Evolutionary conservation across 1,140 invertebrate genomes (phyloP).

Genomic region (Augochlora pura): DNA sequence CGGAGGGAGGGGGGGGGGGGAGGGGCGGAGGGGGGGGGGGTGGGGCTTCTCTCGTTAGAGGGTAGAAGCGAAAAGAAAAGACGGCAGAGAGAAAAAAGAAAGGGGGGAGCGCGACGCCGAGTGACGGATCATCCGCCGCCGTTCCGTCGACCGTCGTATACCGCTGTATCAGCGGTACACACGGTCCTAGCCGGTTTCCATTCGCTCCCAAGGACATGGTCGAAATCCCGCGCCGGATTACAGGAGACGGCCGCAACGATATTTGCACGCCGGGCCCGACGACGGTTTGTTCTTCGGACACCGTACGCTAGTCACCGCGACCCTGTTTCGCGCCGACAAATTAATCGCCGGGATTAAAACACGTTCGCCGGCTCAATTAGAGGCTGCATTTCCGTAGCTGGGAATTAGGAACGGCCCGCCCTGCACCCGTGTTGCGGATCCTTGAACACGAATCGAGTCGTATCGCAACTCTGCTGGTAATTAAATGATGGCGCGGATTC

Average conservation of each 20-base stretch:
- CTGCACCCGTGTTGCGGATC: not conserved
- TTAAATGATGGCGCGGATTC: not conserved
- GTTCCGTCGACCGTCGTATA: not conserved
- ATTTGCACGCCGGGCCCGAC: constrained; percentile 6
- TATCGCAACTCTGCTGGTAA: not conserved
- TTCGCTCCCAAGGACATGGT: constrained; percentile 12
- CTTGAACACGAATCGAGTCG: not conserved
- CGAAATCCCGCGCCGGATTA: constrained; percentile 12
- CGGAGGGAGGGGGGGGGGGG: too few species aligned
- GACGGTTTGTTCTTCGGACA: constrained; percentile 23
- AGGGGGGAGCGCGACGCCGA: too few species aligned
- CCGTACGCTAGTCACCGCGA: not conserved
- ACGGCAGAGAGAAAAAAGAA: too few species aligned
- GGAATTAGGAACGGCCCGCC: not conserved
- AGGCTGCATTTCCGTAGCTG: not conserved
- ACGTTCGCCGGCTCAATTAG: constrained; percentile 1
- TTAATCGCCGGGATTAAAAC: constrained; percentile 30
- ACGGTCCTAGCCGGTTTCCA: too few species aligned
- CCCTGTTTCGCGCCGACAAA: not conserved
- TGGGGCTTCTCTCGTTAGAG: constrained; percentile 1
- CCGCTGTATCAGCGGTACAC: constrained; percentile 29
- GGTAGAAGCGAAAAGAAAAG: too few species aligned
- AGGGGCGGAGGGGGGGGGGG: too few species aligned
- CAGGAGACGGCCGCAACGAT: not conserved
- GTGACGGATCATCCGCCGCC: constrained; percentile 17